Base-by-base conservation (phyloP, 2,113 vertebrate genomes). In the Formicarius rufipectus region DNA sequence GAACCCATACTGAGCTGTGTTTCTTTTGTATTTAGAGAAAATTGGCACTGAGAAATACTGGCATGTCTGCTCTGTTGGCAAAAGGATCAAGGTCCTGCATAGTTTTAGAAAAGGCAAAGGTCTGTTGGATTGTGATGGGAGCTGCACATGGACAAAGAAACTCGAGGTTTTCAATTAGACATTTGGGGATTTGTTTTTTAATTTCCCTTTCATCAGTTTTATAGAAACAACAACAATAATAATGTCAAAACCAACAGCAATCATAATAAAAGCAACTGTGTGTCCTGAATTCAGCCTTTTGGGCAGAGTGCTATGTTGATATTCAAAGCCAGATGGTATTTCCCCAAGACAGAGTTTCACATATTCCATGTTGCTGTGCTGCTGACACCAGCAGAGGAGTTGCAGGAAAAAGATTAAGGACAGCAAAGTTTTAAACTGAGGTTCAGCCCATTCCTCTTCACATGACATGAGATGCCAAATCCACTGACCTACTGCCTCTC, bases 341-440 rank as follows among this genome's bases (percentile, higher is more conserved):
- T 28, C 8, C 22, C 23, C 3, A 13, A n/a, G 30, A 27, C 20
- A 31, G 39, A 63, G 27, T 31, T 64, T 73, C 49, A 45, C 16
- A 2, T 0, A 5, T 64, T 80, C 7, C 17, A 16, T 2, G 0
- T 55, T 2, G 2, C 27, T 79, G 75, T 12, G 24, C 44, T 89
- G 37, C 39, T 56, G 63, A 9, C 19, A 45, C 50, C 22, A 72
- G 63, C 39, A 77, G 37, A 56, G 12, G 18, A 56, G 8, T 13
- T 76, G 12, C 55, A 81, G 45, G 28, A 10, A 64, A 73, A 42
- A 47, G 30, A 60, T 3, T 6, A n/a, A 58, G n/a, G 20, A 50
- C 73, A 69, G 37, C 17, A 42, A 31, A 67, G 25, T 77, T 91
- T 62, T 53, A 35, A 81, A 49, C 17, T 58, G 35, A 47, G 50